These are phyloP conservation scores for Amiota mariae DNA, from an alignment of 2,888 invertebrate species.

Conservation along the genomic window DNA sequence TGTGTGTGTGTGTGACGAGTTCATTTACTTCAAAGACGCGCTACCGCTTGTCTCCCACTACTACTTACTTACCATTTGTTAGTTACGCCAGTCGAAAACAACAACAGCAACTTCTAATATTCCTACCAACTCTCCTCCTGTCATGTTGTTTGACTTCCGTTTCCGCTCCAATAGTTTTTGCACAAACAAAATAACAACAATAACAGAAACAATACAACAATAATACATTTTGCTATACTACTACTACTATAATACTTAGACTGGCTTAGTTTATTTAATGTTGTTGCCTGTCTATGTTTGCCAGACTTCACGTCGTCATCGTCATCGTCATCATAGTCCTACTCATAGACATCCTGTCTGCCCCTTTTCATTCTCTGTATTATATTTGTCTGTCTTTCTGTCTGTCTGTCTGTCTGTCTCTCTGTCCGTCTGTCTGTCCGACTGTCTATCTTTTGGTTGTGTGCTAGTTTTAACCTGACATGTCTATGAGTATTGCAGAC, in stretches of 20 bases:
- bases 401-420: not conserved
- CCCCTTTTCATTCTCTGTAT: too few species aligned
- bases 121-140: too few species aligned
- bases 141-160: conserved; percentile 6
- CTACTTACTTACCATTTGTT: not conserved
- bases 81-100: too few species aligned
- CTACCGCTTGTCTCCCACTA: conserved; percentile 9
- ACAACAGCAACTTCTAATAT: too few species aligned
- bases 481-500: not conserved
- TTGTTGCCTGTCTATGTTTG: not conserved
- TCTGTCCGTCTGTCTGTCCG: not conserved
- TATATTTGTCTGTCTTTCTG: not conserved
- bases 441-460: conserved; percentile 3
- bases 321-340: not conserved
- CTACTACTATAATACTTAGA: not conserved
- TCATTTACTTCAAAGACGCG: conserved; percentile 23
- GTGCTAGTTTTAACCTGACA: not conserved
- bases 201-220: too few species aligned
- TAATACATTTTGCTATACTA: not conserved
- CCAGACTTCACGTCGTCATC: conserved; percentile 5
- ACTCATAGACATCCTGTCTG: too few species aligned
- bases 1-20: not conserved
- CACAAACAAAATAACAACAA: not conserved
- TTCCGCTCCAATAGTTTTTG: conserved; percentile 19
- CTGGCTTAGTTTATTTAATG: conserved; percentile 6